Evolutionary conservation across 2,113 vertebrate genomes (phyloP).

Genomic region (Oostethus manadensis): DNA sequence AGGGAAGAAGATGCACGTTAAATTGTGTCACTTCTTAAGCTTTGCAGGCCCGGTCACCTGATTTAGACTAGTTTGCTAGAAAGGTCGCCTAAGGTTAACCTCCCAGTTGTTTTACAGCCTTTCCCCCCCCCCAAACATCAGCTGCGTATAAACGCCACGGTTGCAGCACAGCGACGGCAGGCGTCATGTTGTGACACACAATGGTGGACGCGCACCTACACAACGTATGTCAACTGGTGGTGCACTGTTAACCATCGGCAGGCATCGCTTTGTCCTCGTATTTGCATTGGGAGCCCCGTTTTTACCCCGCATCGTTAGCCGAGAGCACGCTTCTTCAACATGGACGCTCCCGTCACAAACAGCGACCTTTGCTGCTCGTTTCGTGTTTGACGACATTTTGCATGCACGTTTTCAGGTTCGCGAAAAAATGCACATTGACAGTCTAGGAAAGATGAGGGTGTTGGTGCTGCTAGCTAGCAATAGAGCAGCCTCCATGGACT

Average conservation of each 20-base stretch:
- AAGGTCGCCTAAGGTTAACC: conserved; percentile 41
- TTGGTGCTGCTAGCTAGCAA: conserved; percentile 51
- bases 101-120: background rate
- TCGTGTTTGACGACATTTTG: conserved; percentile 30
- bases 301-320: conserved; percentile 21
- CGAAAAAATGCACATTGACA: background rate
- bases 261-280: conserved; percentile 16
- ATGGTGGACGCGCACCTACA: conserved; percentile 26
- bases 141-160: background rate
- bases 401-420: conserved; percentile 3
- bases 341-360: conserved; percentile 27
- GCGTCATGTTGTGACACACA: conserved; percentile 31
- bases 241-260: conserved; percentile 14
- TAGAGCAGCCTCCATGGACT: conserved; percentile 58
- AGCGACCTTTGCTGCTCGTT: conserved; percentile 5
- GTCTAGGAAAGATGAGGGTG: background rate
- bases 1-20: background rate
- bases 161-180: conserved; percentile 2
- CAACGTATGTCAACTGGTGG: conserved; percentile 2
- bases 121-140: background rate
- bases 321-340: conserved; percentile 9
- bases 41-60: background rate
- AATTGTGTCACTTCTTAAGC: conserved; percentile 1
- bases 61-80: conserved; percentile 8
- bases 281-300: conserved; percentile 9